A percentile compares a stretch with the other conserved stretches of the same genome.
Conservation (phyloP, 2,888 invertebrate species). For the Lasiommata megera region DNA sequence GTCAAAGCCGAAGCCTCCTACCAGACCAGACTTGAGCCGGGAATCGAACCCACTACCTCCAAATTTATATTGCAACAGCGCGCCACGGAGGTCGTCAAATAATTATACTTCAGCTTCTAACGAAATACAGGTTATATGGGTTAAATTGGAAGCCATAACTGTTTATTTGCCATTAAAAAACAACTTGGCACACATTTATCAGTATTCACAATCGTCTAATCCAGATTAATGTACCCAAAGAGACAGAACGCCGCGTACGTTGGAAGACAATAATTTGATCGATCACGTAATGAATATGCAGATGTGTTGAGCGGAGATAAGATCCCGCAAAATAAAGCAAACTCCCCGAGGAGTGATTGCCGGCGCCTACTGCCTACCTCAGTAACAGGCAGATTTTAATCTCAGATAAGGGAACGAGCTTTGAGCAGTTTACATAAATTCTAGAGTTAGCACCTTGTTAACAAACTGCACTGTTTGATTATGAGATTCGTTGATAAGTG, state of each 20-base stretch:
- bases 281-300: slow-evolving; percentile 79
- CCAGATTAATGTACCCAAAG: slow-evolving; percentile 35
- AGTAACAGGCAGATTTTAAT: slow-evolving; percentile 72
- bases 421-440: slow-evolving; percentile 79
- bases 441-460: slow-evolving; percentile 77
- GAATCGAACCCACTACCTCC: too few relatives aligned
- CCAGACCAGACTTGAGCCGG: too few relatives aligned
- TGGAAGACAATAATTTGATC: slow-evolving; percentile 63
- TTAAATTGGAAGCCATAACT: background rate
- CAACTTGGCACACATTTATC: background rate
- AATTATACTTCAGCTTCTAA: too few relatives aligned
- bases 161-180: too few relatives aligned
- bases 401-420: slow-evolving; percentile 72
- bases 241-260: slow-evolving; percentile 21
- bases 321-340: slow-evolving; percentile 66
- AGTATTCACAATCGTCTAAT: slow-evolving; percentile 29
- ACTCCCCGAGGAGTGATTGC: slow-evolving; percentile 75
- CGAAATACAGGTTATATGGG: background rate
- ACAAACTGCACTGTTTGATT: slow-evolving; percentile 76
- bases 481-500: slow-evolving; percentile 64
- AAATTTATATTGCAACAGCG: too few relatives aligned
- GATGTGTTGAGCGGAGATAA: slow-evolving; percentile 74
- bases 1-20: too few relatives aligned
- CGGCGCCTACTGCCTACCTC: slow-evolving; percentile 60
- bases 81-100: too few relatives aligned